phyloP scores from a whole-genome alignment of 2,797 vertebrate species.

The Sebastes hopkinsi region DNA sequence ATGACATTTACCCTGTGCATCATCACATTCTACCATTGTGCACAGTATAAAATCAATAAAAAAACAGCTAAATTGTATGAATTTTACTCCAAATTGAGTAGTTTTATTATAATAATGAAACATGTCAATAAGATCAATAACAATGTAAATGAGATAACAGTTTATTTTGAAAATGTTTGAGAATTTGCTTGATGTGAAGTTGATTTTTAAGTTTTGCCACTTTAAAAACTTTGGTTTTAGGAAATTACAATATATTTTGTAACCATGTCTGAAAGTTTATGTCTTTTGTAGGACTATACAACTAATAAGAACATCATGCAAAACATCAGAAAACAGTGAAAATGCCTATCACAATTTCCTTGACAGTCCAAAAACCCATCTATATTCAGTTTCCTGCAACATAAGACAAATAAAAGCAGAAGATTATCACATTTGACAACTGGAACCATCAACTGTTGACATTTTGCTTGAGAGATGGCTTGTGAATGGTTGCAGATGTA shows the following conservation, averaged over 20 bases:
- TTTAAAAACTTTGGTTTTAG: background rate
- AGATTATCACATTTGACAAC: background rate
- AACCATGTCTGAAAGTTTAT: background rate
- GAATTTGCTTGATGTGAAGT: background rate
- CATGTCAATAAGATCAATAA: too few relatives aligned
- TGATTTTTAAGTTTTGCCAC: background rate
- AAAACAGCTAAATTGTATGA: too few relatives aligned
- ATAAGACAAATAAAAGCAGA: background rate
- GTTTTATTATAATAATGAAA: too few relatives aligned
- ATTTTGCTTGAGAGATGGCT: background rate
- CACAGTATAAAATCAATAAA: too few relatives aligned
- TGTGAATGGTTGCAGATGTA: background rate
- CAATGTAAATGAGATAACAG: too few relatives aligned
- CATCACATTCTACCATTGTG: too few relatives aligned
- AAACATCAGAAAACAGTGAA: background rate
- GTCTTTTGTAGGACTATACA: background rate
- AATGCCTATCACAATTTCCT: background rate
- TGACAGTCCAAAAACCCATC: background rate
- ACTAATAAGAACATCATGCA: background rate
- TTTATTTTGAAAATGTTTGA: background rate
- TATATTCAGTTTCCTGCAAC: background rate
- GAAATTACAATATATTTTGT: background rate
- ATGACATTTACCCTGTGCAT: too few relatives aligned
- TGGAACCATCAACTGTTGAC: background rate
- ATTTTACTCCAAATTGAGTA: too few relatives aligned